phyloP scores from a whole-genome alignment of 2,888 invertebrate genomes.

The Dicyrtomina minuta region DNA sequence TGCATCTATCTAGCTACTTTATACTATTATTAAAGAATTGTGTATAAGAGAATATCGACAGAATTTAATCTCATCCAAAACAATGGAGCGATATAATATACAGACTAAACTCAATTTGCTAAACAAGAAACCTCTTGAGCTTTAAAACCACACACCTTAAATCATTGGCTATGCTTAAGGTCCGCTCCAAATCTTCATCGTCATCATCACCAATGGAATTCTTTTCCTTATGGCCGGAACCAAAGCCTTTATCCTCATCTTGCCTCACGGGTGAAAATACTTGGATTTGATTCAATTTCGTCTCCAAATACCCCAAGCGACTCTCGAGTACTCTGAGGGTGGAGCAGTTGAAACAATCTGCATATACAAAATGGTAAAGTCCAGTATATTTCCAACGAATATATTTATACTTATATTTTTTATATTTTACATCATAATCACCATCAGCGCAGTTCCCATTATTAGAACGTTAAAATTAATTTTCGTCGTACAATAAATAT shows the following conservation, averaged over 20 bases:
- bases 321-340: slow-evolving; percentile 43
- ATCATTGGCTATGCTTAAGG: slow-evolving; percentile 6
- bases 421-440: background rate
- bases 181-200: slow-evolving; percentile 9
- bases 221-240: slow-evolving; percentile 18
- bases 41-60: too few relatives aligned
- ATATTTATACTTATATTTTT: background rate
- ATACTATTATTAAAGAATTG: too few relatives aligned
- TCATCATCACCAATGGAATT: slow-evolving; percentile 22
- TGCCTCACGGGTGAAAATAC: slow-evolving; percentile 1
- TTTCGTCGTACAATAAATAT: too few relatives aligned
- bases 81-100: too few relatives aligned
- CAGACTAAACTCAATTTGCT: too few relatives aligned
- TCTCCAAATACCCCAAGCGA: slow-evolving; percentile 47
- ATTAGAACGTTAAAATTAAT: background rate
- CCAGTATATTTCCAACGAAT: too few relatives aligned
- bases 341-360: slow-evolving; percentile 54
- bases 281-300: slow-evolving; percentile 19
- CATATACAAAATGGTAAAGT: background rate
- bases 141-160: slow-evolving; percentile 12
- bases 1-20: too few relatives aligned
- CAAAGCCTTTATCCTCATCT: background rate
- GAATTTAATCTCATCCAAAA: too few relatives aligned
- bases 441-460: background rate
- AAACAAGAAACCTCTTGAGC: too few relatives aligned